Base-by-base conservation (phyloP, 2,797 vertebrate species). In the Apogon talboti region DNA sequence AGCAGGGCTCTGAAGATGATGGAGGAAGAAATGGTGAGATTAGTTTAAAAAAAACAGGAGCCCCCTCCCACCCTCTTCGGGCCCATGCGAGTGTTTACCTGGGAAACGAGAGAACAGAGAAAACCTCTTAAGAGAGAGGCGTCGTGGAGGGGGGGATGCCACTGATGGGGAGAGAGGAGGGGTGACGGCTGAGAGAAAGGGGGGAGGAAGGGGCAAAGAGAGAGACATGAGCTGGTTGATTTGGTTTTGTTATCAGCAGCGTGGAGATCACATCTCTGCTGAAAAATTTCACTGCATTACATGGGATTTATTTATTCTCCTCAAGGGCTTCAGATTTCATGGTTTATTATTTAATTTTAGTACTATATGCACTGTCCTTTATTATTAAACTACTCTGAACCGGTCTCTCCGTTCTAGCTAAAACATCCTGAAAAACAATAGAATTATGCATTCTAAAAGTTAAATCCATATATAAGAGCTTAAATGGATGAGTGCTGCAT, bases 71-170 rank as follows among this genome's bases (percentile, higher is more conserved):
- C 49, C 10, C 58, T 40, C 48, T 30, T 48, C 30, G n/a, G 63
- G 60, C 79, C 82, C 71, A 61, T 81, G 71, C 57, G 35, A 56
- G 65, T 78, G 74, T 89, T 96, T 95, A 95, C 95, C 95, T 95
- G 93, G 90, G 74, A 90, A 92, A 78, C 89, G 89, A 88, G 94
- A 87, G 93, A 94, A 94, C 81, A 94, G 76, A 88, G 93, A 94
- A 87, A 93, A 93, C 89, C 92, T 92, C 86, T 94, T 95, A 88
- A 94, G 88, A 73, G 94, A 91, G 66, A 92, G 92, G 83, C 88
- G 91, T 43, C 93, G 88, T 53, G 92, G 91, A 76, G 84, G 91
- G 87, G 92, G 88, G 30, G 92, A 91, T 56, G 87, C 85, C 90
- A 92, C 89, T 74, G 91, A 90, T 0, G 93, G 92, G 85, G 92